Evolutionary conservation across 2,113 vertebrate genomes (phyloP).

Genomic region (Elachura formosa): DNA sequence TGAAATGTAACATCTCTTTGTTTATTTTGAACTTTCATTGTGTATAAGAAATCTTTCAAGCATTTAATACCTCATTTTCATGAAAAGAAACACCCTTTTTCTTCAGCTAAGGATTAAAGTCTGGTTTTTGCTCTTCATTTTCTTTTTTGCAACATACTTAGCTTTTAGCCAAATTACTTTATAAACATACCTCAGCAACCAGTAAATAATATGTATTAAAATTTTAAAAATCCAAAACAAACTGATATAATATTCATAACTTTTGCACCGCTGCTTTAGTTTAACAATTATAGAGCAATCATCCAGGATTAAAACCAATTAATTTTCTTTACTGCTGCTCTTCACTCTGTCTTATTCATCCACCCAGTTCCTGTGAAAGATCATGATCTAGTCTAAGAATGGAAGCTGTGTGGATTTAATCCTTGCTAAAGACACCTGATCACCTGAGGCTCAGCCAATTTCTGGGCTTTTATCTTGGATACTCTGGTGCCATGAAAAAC

Average conservation of each 20-base stretch:
- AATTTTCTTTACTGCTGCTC: neutral
- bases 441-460: neutral
- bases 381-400: neutral
- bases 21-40: neutral
- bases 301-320: neutral
- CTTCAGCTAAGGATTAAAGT: neutral
- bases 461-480: neutral
- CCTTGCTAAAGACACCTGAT: neutral
- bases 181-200: rapidly evolving
- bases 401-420: neutral
- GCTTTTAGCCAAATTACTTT: neutral
- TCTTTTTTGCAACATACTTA: neutral
- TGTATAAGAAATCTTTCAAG: neutral
- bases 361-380: neutral
- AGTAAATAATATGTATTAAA: neutral
- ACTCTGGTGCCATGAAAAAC: neutral
- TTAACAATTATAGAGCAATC: neutral
- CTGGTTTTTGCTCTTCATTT: neutral
- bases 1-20: neutral
- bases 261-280: neutral
- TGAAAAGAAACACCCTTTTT: neutral
- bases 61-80: neutral
- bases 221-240: neutral
- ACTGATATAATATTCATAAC: neutral
- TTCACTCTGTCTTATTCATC: neutral